Evolutionary conservation across 2,113 vertebrate genomes (phyloP), one percentile per base, ranked within the genome.

Genomic region (Trochalopteron elliotii): DNA sequence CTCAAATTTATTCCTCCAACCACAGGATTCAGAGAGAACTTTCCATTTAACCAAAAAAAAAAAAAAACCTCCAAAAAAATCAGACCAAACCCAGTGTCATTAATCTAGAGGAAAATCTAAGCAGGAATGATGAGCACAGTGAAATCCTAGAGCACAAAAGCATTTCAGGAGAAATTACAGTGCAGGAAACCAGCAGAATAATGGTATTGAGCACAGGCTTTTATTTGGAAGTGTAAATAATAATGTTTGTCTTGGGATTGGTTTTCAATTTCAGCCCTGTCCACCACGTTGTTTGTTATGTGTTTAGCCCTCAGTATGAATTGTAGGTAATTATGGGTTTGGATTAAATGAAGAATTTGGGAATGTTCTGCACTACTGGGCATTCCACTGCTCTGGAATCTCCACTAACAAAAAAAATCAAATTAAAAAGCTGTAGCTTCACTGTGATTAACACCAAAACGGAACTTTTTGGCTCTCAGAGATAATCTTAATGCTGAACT

Each of bases 221-320:
- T 89, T 78, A 93, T 94, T 93, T 68, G 74, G 60, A 81, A 71
- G 31, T 40, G 37, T 75, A 96, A 97, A 92, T 94, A 96, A 83
- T 47, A 74, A 87, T 70, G 52, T 92, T 95, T 95, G 52, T 6
- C 28, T 45, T 61, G 78, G 57, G 50, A 91, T 50, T 76, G 91
- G 55, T 89, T 95, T 96, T 85, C 94, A 91, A 47, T 90, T 92
- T 9, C 72, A 90, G 15, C 47, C 85, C 59, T 7, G 39, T n/a
- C 65, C 67, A 88, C n/a, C 75, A 15, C 35, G 22, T 21, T 6
- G 3, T 67, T 93, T 55, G 45, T 59, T 70, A 45, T 8, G 49
- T 27, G 16, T 83, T 96, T 56, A 92, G 56, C 39, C 44, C 74
- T 83, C 25, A 9, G 40, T 12, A 9, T 78, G 75, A 95, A 67